Base-by-base conservation (phyloP, 2,888 invertebrate species). In the Eulithis prunata region DNA sequence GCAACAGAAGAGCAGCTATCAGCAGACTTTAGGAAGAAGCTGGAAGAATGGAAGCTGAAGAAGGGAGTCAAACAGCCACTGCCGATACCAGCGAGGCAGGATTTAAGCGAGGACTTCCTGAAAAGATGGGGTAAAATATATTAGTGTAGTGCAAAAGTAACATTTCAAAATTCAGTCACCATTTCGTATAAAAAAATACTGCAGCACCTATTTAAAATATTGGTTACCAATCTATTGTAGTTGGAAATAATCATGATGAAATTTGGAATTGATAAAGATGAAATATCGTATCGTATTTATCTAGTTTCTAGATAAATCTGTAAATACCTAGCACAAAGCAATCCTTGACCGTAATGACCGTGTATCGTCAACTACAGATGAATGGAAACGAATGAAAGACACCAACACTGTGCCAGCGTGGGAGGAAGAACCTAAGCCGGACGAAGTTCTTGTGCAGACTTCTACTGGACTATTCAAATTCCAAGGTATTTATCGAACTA, bases 31-130 rank as follows among this genome's bases (percentile, higher is more conserved):
- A 94, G 96, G 57, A 97, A 97, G 84, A 98, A 97, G 83, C 88
- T 98, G 38, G 95, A 96, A 72, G 97, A 98, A 84, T 98, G 98
- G 98, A 96, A 98, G 78, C 95, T 95, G 61, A 95, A 95, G 78
- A 96, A 95, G 77, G 95, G 91, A 0, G 88, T 85, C 7, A 85
- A 85, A 54, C 91, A 91, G 62, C 93, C 93, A 0, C 87, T 90
- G 0, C 89, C 94, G 0, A 83, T 94, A 58, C 94, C 95, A 0
- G 95, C 95, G 28, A 93, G 95, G 64, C 94, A 95, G 72, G 95
- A 96, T 72, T 90, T 97, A 11, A 96, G 96, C 28, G 96, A 97
- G 67, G 97, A 98, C 78, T 97, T 97, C 82, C 94, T 96, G 45
- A 96, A 95, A 78, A 97, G 96, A 89, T 94, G 97, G 90, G 96